Conservation (phyloP, 1,140 invertebrate species). For the Drosophila varians region DNA sequence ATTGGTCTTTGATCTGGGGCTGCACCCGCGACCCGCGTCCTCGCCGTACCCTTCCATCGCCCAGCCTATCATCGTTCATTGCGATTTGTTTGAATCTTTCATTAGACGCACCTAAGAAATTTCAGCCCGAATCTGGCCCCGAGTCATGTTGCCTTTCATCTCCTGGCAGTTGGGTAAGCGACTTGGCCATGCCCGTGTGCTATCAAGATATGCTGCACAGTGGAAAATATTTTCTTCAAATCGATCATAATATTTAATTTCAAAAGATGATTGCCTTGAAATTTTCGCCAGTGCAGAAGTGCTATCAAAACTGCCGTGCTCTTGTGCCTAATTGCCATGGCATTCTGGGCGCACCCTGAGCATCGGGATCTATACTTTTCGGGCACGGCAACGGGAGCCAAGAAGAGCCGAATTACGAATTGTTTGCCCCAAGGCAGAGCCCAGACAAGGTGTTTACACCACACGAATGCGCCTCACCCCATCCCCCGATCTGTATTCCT, state of each 20-base stretch:
- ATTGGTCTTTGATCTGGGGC: constrained; percentile 46
- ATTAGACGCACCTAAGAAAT: constrained; percentile 47
- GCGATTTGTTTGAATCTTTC: constrained; percentile 46
- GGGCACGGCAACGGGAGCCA: constrained; percentile 29
- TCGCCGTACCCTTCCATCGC: not conserved
- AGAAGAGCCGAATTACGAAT: constrained; percentile 38
- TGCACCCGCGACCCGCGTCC: constrained; percentile 21
- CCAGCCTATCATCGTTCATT: constrained; percentile 6
- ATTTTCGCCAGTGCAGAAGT: constrained; percentile 13
- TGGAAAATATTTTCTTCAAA: not conserved
- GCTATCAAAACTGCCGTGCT: constrained; percentile 16
- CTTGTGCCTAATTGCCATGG: constrained; percentile 44
- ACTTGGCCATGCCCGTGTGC: constrained; percentile 21
- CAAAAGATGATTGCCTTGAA: not conserved
- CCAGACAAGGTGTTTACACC: constrained; percentile 46
- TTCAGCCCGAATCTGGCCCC: constrained; percentile 16
- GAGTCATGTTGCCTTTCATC: constrained; percentile 44
- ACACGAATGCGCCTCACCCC: constrained; percentile 10
- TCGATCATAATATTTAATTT: not conserved
- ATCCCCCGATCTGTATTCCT: not conserved
- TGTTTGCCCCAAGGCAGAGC: constrained; percentile 30
- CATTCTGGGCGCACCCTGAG: constrained; percentile 42
- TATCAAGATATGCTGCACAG: constrained; percentile 17
- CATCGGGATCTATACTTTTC: constrained; percentile 42
- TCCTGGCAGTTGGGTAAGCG: constrained; percentile 31